Percentiles rank a stretch among this genome's conserved stretches.
phyloP scores from a whole-genome alignment of 2,797 vertebrate genomes.

The Sciurus carolinensis region DNA sequence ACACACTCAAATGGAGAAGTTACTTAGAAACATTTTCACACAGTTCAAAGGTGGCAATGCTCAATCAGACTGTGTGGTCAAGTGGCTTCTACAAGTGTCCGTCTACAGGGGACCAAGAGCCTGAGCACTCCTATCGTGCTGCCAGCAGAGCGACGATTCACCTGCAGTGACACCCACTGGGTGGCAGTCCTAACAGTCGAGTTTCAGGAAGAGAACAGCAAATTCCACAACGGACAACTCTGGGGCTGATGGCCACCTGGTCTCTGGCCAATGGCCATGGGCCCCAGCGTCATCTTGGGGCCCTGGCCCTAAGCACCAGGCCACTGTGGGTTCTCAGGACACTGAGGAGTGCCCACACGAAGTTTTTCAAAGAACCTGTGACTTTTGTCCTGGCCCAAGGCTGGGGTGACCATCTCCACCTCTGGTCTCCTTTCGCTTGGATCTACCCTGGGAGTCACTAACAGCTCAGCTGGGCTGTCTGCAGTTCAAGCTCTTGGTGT shows the following conservation, averaged over 20 bases:
- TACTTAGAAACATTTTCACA: neutral
- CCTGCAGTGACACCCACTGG: rapidly evolving
- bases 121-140: rapidly evolving
- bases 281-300: rapidly evolving
- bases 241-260: neutral
- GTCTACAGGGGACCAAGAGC: neutral
- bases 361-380: neutral
- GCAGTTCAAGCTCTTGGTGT: too few relatives aligned
- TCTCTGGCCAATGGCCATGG: rapidly evolving
- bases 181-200: neutral
- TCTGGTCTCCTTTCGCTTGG: neutral
- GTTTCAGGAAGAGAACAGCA: neutral
- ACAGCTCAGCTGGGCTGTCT: too few relatives aligned
- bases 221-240: too few relatives aligned
- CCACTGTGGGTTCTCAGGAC: rapidly evolving
- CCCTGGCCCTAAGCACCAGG: neutral
- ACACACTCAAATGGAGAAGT: neutral
- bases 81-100: neutral
- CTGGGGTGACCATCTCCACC: rapidly evolving
- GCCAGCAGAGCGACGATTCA: rapidly evolving
- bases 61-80: neutral
- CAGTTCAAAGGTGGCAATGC: neutral
- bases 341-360: rapidly evolving
- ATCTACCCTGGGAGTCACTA: too few relatives aligned
- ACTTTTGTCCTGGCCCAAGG: neutral